Evolutionary conservation across 1,140 invertebrate genomes (phyloP), one percentile per base, ranked within the genome.

Genomic region (Camponotus pennsylvanicus): DNA sequence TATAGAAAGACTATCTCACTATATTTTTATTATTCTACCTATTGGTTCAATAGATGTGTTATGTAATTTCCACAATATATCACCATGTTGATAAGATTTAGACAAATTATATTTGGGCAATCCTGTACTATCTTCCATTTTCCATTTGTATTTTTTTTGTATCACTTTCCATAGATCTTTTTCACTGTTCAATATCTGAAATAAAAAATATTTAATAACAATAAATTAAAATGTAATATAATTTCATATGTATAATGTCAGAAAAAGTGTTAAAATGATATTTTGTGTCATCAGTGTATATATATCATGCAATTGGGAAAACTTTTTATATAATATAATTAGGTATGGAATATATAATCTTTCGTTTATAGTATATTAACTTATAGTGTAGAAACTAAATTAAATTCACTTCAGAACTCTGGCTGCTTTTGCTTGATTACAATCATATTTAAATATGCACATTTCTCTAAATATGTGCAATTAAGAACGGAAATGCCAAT

Each of bases 51-150:
- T 42, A 66, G 85, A 92, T 79, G 89, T 93, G 6, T 92, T 89
- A 77, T 95, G 45, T 64, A 95, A 85, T 90, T 89, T 93, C 94
- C 94, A 95, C 8, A 95, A 3, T 49, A 90, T 32, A 77, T 93
- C 91, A 63, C 87, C 90, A 88, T 92, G 84, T 79, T 86, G 83
- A 90, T 95, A 95, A 40, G 76, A 79, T 85, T 85, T 92, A 69
- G 80, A 92, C 40, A 79, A 63, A 90, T 94, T 93, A 34, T 93
- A 91, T 37, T 91, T 85, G 71, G 21, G 9, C n/a, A 69, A 80
- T 64, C 73, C 79, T 86, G 55, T 40, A 40, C 27, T 55, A 64
- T 92, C 55, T 79, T 88, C 61, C 18, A 42, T 61, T 55, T 80
- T 27, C 93, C 91, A 92, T n/a, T 70, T 92, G 18, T 85, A 89